These are phyloP conservation scores for Oryzias sinensis DNA, from an alignment of 2,797 vertebrate genomes.

Conservation along the genomic window DNA sequence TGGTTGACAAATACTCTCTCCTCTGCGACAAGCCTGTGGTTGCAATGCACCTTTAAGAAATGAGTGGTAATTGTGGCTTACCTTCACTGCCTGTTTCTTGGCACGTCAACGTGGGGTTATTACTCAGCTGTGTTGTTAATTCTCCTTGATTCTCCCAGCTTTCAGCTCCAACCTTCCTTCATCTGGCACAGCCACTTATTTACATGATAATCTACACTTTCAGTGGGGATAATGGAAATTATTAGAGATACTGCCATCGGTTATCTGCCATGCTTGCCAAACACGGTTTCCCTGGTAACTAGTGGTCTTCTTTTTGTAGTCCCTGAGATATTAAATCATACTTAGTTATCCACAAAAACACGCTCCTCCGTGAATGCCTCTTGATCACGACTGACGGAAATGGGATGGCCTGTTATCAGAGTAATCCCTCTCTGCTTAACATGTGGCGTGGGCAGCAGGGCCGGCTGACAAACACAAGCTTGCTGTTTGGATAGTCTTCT, in stretches of 20 bases:
- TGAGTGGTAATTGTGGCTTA: conserved; percentile 11
- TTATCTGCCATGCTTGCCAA: conserved; percentile 51
- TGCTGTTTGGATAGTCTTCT: conserved; percentile 43
- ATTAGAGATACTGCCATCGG: conserved; percentile 57
- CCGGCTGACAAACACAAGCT: conserved; percentile 42
- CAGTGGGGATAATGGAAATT: conserved; percentile 68
- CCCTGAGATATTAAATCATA: conserved; percentile 46
- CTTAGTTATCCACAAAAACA: conserved; percentile 23
- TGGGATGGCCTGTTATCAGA: conserved; percentile 16
- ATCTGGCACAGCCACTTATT: conserved; percentile 48
- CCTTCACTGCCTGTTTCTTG: conserved; percentile 24
- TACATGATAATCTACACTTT: conserved; percentile 69
- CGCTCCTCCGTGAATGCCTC: conserved; percentile 5
- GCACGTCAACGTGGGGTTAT: conserved; percentile 21
- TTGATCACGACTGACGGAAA: conserved; percentile 12
- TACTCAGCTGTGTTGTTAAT: conserved; percentile 50
- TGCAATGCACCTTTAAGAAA: not conserved
- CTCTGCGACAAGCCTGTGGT: not conserved
- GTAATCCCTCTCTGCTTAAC: conserved; percentile 16
- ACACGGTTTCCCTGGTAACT: conserved; percentile 66
- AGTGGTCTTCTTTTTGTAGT: conserved; percentile 26
- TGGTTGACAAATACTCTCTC: not conserved
- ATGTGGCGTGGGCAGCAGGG: conserved; percentile 14
- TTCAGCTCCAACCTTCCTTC: conserved; percentile 36
- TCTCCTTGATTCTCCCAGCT: conserved; percentile 34